These are phyloP conservation scores for Ormyrus pomaceus DNA, from an alignment of 2,888 invertebrate genomes.

Conservation along the genomic window DNA sequence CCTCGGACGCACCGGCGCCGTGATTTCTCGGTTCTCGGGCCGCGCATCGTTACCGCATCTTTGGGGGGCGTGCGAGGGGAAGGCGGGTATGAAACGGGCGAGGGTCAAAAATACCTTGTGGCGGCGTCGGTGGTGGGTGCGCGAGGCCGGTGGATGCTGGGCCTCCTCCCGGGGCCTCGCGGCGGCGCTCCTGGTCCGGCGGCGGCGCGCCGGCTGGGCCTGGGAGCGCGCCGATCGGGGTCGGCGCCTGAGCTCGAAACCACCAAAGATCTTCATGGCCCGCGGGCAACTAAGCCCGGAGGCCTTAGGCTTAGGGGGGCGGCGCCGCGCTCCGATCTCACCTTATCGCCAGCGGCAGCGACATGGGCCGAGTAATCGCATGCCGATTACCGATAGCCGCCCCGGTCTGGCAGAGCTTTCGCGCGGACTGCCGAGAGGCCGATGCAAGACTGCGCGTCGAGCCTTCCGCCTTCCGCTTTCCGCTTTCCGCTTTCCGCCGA, in stretches of 20 bases:
- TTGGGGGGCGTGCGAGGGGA: neutral
- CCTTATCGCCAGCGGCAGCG: too few species aligned
- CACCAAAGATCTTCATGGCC: conserved; percentile 49
- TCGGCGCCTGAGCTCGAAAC: conserved; percentile 47
- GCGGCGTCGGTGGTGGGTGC: neutral
- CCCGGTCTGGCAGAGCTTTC: neutral
- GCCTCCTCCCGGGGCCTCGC: too few species aligned
- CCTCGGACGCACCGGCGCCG: too few species aligned
- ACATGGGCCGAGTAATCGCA: neutral
- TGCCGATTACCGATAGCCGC: conserved; percentile 11
- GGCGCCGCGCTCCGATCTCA: neutral
- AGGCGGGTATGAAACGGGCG: neutral
- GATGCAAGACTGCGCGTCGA: conserved; percentile 1
- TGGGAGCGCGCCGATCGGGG: neutral
- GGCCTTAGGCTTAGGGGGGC: neutral
- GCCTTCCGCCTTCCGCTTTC: neutral
- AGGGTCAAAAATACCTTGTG: neutral
- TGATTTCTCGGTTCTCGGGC: too few species aligned
- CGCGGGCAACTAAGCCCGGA: neutral
- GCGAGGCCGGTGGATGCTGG: neutral
- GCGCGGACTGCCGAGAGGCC: neutral
- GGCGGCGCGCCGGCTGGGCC: neutral
- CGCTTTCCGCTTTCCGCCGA: neutral
- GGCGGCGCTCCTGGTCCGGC: neutral
- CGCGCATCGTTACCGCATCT: too few species aligned